Evolutionary conservation across 2,113 vertebrate species (phyloP), one percentile per base, ranked within the genome.

Genomic region (Promerops cafer): DNA sequence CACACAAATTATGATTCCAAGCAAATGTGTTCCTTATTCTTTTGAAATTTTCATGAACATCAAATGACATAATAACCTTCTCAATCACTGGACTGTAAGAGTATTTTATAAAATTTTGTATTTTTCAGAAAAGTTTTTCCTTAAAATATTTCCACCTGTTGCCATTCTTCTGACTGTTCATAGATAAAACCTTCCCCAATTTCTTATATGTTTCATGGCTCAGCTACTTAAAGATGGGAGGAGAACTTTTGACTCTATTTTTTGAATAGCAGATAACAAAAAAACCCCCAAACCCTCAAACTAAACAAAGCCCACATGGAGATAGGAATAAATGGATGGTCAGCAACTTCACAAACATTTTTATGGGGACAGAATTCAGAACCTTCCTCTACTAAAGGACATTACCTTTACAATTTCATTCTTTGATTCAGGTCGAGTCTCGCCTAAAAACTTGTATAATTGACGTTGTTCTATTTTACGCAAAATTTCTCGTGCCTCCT

Each of bases 401-500:
- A 63, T 88, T 95, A 98, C 98, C 98, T 70, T 81, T 35, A 28
- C 16, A 83, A 98, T 89, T 66, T 56, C 90, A 11, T 5, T 30
- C 22, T 11, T 5, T 18, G 39, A 35, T 39, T 5, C 76, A 40
- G 93, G 96, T 40, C 98, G 98, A n/a, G 98, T 99, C 96, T 99
- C 98, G 69, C 99, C 99, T 47, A 98, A 86, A 93, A 87, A 99
- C 75, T 98, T 99, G 96, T 99, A 99, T 7, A 99, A 97, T 30
- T 98, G 96, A 15, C 99, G 98, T 19, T 86, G 93, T 78, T 98
- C 84, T 45, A 99, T 97, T 93, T 99, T 98, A 33, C 13, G 94
- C n/a, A 99, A 94, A 89, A 99, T 98, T 56, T 97, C 78, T 85
- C 65, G 98, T 11, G 99, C 98, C 28, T 98, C 98, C 3, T 95